Base-by-base conservation (phyloP, 1,140 invertebrate genomes). In the Drosophila aff. region DNA sequence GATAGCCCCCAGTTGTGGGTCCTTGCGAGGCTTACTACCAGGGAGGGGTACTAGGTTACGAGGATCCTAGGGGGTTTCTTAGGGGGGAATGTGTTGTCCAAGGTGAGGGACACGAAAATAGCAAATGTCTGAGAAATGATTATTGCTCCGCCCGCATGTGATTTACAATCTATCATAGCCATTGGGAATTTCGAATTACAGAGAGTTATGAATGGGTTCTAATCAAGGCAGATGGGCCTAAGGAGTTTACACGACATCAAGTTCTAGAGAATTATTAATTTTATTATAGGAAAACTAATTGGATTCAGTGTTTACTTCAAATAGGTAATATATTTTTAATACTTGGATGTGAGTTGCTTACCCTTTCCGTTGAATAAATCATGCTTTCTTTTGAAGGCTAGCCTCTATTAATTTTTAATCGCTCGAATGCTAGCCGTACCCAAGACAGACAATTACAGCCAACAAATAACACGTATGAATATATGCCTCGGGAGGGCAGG, bases 101-200 rank as follows among this genome's bases (percentile, higher is more conserved):
- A 72, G 68, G 64, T 71, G 28, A 53, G 40, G 43, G 31, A 62
- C 69, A 73, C 71, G 58, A 72, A 87, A 87, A 83, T 80, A 74
- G 67, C 64, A 89, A 87, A 89, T 89, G 81, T 61, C 73, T 74
- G 68, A 78, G 85, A 89, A 81, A 89, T 89, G 85, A 87, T 81
- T 87, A 87, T 89, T 84, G 81, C 67, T 80, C 64, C 64, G 55
- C 60, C 44, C 68, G 68, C 38, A 73, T 73, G 71, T 74, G 71
- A 74, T 74, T 74, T 74, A 74, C 71, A 74, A 74, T 74, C 71
- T 74, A 74, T 74, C 71, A 74, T 50, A 52, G 68, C 46, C 69
- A 73, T 61, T 73, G 67, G 71, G 47, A 55, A 46, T 58, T 74
- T 52, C 71, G 71, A 61, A 73, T 52, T 73, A 58, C 71, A 11